phyloP scores from a whole-genome alignment of 2,797 vertebrate species.

The Falco novaeseelandiae region DNA sequence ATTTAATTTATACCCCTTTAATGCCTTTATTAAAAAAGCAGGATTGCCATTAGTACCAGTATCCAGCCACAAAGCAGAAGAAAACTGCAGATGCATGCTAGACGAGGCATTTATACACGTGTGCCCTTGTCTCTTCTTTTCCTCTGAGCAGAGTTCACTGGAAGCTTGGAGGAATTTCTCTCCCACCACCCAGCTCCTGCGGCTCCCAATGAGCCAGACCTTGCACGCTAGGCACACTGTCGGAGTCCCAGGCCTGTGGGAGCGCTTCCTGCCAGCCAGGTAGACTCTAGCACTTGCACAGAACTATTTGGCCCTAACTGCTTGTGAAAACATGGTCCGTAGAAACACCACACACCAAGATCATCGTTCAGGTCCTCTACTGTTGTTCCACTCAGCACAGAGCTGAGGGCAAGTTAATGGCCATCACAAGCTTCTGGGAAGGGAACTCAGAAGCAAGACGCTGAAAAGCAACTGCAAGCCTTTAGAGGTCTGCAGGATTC shows the following conservation, averaged over 20 bases:
- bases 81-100: neutral
- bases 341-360: neutral
- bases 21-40: neutral
- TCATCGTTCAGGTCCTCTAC: neutral
- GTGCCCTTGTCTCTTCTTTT: neutral
- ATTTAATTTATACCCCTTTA: neutral
- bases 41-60: neutral
- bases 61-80: neutral
- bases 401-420: neutral
- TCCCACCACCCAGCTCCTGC: neutral
- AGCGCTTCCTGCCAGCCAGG: neutral
- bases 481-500: neutral
- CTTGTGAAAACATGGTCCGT: neutral
- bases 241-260: neutral
- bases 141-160: neutral
- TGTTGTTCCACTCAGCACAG: neutral
- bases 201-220: neutral
- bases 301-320: neutral
- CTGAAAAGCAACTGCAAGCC: neutral
- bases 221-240: neutral
- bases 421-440: neutral
- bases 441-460: neutral
- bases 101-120: accelerated
- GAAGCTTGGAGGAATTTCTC: neutral
- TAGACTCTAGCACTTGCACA: neutral